Percentiles rank a stretch among this genome's conserved stretches.
phyloP scores from a whole-genome alignment of 2,888 invertebrate species.

The Cantharis nigra region DNA sequence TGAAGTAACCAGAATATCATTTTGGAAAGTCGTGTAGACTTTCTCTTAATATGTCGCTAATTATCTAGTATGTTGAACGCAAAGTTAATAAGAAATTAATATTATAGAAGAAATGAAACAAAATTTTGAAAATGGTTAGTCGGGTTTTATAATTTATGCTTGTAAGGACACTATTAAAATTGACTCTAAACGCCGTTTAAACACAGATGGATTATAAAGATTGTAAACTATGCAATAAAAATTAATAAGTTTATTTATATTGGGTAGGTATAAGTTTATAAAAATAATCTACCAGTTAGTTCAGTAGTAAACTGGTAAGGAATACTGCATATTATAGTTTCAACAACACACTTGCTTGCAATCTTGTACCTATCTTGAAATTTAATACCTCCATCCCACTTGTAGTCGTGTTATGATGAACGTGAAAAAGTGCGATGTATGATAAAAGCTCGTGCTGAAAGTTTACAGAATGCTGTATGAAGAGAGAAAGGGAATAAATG shows the following conservation, averaged over 20 bases:
- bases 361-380: not conserved
- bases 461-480: slow-evolving; percentile 34
- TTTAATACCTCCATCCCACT: not conserved
- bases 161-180: not conserved
- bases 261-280: not conserved
- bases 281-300: not conserved
- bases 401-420: not conserved
- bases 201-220: not conserved
- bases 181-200: not conserved
- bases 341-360: not conserved
- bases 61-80: not conserved
- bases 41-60: not conserved
- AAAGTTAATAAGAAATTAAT: not conserved
- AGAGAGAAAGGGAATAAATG: slow-evolving; percentile 43
- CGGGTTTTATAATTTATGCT: not conserved
- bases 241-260: not conserved
- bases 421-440: slow-evolving; percentile 3
- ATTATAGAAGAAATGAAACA: not conserved
- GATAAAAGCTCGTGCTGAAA: slow-evolving; percentile 10
- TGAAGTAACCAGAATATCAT: not conserved
- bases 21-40: not conserved
- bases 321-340: not conserved
- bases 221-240: not conserved
- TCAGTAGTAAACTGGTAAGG: not conserved
- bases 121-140: not conserved